These are phyloP conservation scores for Pogoniulus pusillus DNA, from an alignment of 2,797 vertebrate species.

Conservation along the genomic window DNA sequence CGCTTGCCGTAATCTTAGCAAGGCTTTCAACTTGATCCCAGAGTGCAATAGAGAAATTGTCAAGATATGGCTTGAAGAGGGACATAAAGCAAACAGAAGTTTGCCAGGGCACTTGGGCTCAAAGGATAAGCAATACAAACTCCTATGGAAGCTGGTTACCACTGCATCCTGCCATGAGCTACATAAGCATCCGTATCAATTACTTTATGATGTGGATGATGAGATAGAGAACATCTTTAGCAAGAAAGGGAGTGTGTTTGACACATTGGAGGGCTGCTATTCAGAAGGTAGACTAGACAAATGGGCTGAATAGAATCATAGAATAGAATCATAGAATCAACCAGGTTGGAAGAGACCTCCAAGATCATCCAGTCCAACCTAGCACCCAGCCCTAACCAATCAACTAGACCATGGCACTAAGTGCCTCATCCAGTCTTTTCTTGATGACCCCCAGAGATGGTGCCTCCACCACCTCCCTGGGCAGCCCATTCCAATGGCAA, in stretches of 20 bases:
- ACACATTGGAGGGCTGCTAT: background rate
- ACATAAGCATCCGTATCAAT: background rate
- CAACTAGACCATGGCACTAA: too few relatives aligned
- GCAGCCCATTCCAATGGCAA: too few relatives aligned
- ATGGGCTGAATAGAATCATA: background rate
- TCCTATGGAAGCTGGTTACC: background rate
- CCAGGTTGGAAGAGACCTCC: too few relatives aligned
- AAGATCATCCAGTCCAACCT: too few relatives aligned
- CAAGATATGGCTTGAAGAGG: background rate
- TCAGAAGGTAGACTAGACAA: background rate
- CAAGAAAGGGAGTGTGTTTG: background rate
- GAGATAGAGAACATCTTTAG: background rate
- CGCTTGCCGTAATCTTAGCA: background rate
- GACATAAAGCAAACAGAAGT: background rate
- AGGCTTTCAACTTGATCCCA: background rate
- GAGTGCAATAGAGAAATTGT: background rate
- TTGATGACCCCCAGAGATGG: too few relatives aligned
- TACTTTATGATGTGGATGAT: background rate
- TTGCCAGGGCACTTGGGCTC: background rate
- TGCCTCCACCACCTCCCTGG: too few relatives aligned
- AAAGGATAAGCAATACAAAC: background rate
- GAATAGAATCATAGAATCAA: too few relatives aligned
- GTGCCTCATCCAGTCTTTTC: too few relatives aligned
- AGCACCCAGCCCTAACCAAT: too few relatives aligned
- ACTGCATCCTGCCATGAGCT: background rate